Base-by-base conservation (phyloP, 2,797 vertebrate genomes). In the Poeciliopsis gracilis region DNA sequence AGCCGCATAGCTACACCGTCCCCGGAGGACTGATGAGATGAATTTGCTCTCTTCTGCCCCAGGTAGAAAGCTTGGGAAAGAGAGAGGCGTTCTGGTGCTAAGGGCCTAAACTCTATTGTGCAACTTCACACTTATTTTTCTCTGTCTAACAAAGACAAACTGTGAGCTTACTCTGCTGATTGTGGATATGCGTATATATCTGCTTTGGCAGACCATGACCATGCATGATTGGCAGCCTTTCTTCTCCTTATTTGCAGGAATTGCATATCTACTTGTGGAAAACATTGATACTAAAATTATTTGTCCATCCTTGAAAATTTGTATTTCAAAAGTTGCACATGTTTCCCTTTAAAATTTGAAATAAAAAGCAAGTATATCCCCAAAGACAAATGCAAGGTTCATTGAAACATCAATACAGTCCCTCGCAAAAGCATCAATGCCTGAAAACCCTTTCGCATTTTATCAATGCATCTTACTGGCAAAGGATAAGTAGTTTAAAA, bases 41-140 rank as follows among this genome's bases (percentile, higher is more conserved):
- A 99, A 98, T 99, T 98, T 96, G 97, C 96, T 97, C 96, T 95
- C 97, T 98, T 96, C 97, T 97, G 96, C 96, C 97, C 96, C 95
- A 96, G 95, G 96, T 97, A 97, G 96, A 94, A 97, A 80, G 72
- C 82, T 76, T n/a, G 79, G 95, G 96, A 95, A 75, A 78, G 81
- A 77, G 82, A 77, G 79, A 69, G 41, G 79, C 46, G 86, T 10
- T 45, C 72, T 25, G 95, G 59, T 1, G 93, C 84, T 25, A 49
- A 76, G 66, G 78, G 41, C 8, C 28, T 9, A 18, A 57, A 96
- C 96, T 96, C 96, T 95, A 97, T 97, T 98, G 97, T 98, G 96
- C 97, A 98, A 97, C 96, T 97, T 96, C 95, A 91, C 96, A 96
- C 96, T 97, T 97, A 96, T 97, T 97, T 94, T 94, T 28, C 41